phyloP scores from a whole-genome alignment of 2,113 vertebrate species.

The Mirounga angustirostris region DNA sequence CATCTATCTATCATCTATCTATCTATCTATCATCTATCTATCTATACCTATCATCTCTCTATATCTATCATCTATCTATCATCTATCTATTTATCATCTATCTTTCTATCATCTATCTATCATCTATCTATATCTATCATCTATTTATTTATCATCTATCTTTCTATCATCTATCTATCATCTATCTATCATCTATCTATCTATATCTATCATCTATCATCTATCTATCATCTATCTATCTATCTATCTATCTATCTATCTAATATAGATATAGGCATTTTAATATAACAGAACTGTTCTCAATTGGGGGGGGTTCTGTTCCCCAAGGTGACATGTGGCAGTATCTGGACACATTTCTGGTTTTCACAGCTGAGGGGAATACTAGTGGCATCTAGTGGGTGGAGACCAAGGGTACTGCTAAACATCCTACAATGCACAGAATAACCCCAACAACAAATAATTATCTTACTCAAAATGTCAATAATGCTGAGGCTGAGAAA shows the following conservation, averaged over 20 bases:
- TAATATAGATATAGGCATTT: neutral
- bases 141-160: too few relatives aligned
- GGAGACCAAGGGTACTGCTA: neutral
- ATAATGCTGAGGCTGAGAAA: neutral
- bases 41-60: too few relatives aligned
- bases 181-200: too few relatives aligned
- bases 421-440: neutral
- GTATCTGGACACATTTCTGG: neutral
- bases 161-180: too few relatives aligned
- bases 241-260: neutral
- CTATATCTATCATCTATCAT: too few relatives aligned
- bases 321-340: neutral
- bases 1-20: too few relatives aligned
- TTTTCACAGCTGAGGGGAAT: neutral
- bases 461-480: neutral
- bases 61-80: neutral
- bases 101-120: too few relatives aligned
- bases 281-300: neutral
- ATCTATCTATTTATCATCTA: neutral
- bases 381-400: neutral
- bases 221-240: too few relatives aligned
- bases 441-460: neutral
- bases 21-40: neutral
- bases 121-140: too few relatives aligned
- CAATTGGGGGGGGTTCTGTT: neutral